These are phyloP conservation scores for Philaethria dido DNA, from an alignment of 2,888 invertebrate genomes.

Conservation along the genomic window DNA sequence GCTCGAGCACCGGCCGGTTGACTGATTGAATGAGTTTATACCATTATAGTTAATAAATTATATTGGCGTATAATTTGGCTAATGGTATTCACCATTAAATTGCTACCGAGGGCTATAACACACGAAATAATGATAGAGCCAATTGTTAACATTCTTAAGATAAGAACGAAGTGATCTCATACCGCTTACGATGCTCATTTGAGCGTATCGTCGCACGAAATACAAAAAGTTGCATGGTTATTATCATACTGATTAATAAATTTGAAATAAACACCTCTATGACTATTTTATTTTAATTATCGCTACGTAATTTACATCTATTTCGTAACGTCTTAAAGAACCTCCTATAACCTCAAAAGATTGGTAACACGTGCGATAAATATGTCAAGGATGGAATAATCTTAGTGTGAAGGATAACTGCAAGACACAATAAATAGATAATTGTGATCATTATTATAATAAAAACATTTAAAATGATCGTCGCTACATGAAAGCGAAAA, in stretches of 20 bases:
- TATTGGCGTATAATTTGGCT: constrained; percentile 41
- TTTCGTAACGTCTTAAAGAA: neutral
- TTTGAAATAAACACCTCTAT: neutral
- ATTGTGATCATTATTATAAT: neutral
- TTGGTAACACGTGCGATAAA: constrained; percentile 9
- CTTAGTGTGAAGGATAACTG: constrained; percentile 2
- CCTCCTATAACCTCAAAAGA: constrained; percentile 11
- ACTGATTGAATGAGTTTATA: constrained; percentile 42
- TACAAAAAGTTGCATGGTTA: neutral
- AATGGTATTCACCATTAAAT: constrained; percentile 29
- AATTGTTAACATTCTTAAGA: constrained; percentile 22
- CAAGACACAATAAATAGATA: constrained; percentile 1
- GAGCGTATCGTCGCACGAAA: constrained; percentile 5
- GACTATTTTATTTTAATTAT: neutral
- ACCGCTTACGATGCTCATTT: constrained; percentile 7
- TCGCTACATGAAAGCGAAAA: neutral
- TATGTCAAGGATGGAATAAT: constrained; percentile 13
- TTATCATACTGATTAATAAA: neutral
- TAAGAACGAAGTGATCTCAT: constrained; percentile 15
- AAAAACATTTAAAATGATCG: neutral
- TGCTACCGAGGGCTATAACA: constrained; percentile 2
- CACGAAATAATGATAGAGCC: constrained; percentile 21
- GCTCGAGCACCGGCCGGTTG: constrained; percentile 34
- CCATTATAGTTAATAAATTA: constrained; percentile 44
- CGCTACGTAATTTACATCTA: neutral